Evolutionary conservation across 2,888 invertebrate species (phyloP).

Genomic region (Pardosa pseudoannulata): DNA sequence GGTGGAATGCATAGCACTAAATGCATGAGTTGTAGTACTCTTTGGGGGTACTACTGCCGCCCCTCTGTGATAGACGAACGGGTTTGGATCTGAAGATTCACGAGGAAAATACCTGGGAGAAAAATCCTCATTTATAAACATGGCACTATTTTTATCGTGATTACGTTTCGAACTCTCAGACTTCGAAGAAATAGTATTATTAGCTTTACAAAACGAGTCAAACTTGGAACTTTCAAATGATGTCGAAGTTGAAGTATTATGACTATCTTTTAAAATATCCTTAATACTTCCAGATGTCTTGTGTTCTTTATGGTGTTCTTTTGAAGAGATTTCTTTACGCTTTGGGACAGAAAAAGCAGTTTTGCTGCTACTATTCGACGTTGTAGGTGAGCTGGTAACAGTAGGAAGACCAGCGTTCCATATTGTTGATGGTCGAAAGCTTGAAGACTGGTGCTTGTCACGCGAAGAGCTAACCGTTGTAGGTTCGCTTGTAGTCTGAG

Average conservation of each 20-base stretch:
- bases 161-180: constrained; percentile 23
- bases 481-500: constrained; percentile 39
- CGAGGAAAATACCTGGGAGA: constrained; percentile 32
- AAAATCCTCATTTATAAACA: constrained; percentile 37
- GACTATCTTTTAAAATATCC: constrained; percentile 60
- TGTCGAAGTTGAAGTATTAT: constrained; percentile 23
- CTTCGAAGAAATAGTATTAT: constrained; percentile 19
- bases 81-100: constrained; percentile 10
- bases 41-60: constrained; percentile 22
- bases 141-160: constrained; percentile 26
- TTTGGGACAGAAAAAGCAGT: constrained; percentile 70
- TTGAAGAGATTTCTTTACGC: constrained; percentile 49
- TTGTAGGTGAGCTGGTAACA: constrained; percentile 6
- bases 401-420: constrained; percentile 67
- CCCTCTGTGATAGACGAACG: constrained; percentile 44
- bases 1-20: constrained; percentile 25
- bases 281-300: constrained; percentile 61
- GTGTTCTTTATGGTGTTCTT: constrained; percentile 47
- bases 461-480: constrained; percentile 53
- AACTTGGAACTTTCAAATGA: constrained; percentile 31
- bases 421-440: constrained; percentile 35
- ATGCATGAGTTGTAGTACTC: constrained; percentile 1
- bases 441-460: constrained; percentile 40
- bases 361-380: constrained; percentile 33
- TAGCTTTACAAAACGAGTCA: constrained; percentile 15